These are phyloP conservation scores for Junco hyemalis DNA, from an alignment of 2,113 vertebrate species.

Conservation along the genomic window DNA sequence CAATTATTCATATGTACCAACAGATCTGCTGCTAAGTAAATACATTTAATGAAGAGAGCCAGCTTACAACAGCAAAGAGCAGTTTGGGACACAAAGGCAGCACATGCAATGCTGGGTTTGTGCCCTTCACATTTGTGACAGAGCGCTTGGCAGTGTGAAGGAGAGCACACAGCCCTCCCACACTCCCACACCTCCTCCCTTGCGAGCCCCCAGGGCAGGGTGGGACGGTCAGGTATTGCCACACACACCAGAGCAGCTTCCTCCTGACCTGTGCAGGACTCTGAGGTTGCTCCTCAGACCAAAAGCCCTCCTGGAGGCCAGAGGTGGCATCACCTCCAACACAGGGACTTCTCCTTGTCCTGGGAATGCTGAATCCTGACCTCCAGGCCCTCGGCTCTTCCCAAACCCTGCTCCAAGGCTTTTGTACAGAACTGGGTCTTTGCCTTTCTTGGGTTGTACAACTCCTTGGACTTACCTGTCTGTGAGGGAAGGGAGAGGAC, in stretches of 20 bases:
- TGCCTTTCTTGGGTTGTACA: not conserved
- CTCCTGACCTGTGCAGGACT: not conserved
- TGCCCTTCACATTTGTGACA: not conserved
- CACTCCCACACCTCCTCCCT: not conserved
- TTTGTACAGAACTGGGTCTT: not conserved
- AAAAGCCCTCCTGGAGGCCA: not conserved
- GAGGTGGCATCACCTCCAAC: not conserved
- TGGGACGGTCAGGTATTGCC: not conserved
- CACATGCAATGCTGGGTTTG: not conserved
- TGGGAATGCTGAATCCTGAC: not conserved
- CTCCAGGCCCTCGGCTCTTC: not conserved
- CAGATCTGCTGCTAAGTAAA: constrained; percentile 6
- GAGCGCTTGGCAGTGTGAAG: not conserved
- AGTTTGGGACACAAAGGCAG: not conserved
- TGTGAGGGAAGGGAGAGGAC: not conserved
- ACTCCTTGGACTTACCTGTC: not conserved
- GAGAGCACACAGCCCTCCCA: not conserved
- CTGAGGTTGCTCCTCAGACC: not conserved
- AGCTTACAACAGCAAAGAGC: not conserved
- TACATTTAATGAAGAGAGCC: not conserved
- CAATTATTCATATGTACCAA: constrained; percentile 5
- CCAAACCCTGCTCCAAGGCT: not conserved
- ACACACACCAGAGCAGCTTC: not conserved
- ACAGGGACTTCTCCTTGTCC: not conserved
- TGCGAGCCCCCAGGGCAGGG: not conserved